Evolutionary conservation across 1,140 invertebrate genomes (phyloP).

Genomic region (Gonioctena quinquepunctata): DNA sequence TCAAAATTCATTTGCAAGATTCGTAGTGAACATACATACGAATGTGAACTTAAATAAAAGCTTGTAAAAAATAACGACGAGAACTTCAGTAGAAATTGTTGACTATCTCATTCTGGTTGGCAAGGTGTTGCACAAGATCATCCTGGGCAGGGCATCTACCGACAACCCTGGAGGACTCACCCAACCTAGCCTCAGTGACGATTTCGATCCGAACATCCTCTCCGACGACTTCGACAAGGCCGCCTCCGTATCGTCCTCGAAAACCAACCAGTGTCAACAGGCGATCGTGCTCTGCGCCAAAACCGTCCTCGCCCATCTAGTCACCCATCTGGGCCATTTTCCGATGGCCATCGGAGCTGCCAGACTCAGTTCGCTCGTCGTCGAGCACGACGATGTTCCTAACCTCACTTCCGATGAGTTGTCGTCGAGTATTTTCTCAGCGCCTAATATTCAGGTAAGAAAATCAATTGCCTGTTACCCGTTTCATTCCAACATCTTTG

Average conservation of each 20-base stretch:
- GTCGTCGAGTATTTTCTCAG: constrained; percentile 76
- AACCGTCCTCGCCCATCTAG: constrained; percentile 76
- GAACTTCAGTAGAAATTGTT: no score
- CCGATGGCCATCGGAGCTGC: constrained; percentile 87
- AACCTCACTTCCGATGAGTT: constrained; percentile 73
- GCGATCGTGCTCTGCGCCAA: constrained; percentile 70
- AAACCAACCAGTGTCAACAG: constrained; percentile 57
- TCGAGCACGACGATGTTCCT: constrained; percentile 91
- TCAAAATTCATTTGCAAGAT: no score
- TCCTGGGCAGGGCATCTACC: constrained; percentile 52
- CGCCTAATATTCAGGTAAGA: constrained; percentile 78
- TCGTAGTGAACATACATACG: no score
- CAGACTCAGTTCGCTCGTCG: constrained; percentile 81
- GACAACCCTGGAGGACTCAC: constrained; percentile 43
- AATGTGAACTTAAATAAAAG: no score
- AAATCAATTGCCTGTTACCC: no score
- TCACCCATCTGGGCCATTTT: constrained; percentile 88
- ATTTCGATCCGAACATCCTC: constrained; percentile 73
- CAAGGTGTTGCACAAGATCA: constrained; percentile 58
- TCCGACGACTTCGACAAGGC: constrained; percentile 66
- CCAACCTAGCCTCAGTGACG: constrained; percentile 58
- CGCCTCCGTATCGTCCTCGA: constrained; percentile 42
- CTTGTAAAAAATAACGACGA: no score
- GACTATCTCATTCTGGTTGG: no score
- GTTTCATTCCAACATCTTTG: no score